Percentiles rank a stretch among this genome's conserved stretches.
Conservation (phyloP, 37 sponge, comb jelly and placozoan species). For the Lycopodina hypogea region DNA sequence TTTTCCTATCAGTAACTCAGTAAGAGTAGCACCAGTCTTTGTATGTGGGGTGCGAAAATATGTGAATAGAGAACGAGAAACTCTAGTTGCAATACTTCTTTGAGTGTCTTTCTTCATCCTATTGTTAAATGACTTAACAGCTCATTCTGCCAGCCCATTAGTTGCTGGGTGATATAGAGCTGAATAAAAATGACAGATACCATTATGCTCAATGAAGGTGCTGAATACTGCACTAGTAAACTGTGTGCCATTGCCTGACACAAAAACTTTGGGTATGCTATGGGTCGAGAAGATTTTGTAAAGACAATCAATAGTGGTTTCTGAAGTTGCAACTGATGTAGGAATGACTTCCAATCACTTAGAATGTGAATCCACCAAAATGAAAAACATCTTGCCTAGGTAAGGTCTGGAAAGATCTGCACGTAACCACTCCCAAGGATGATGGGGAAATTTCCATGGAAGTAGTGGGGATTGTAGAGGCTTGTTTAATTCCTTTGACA, state of each 20-base stretch:
- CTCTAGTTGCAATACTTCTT: background rate
- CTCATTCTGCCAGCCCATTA: constrained; percentile 17
- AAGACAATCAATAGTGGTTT: background rate
- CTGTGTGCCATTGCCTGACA: constrained; percentile 25
- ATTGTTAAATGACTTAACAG: constrained; percentile 1
- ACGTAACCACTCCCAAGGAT: background rate
- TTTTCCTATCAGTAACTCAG: background rate
- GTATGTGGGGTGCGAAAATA: constrained; percentile 11
- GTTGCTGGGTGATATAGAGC: background rate
- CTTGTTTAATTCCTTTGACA: constrained; percentile 1
- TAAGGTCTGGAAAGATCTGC: constrained; percentile 17
- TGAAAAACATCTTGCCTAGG: constrained; percentile 12
- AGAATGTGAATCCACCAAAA: constrained; percentile 24
- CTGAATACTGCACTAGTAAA: constrained; percentile 26
- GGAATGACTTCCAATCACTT: constrained; percentile 10
- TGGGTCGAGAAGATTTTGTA: constrained; percentile 15
- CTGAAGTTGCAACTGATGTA: background rate
- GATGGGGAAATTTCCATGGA: background rate
- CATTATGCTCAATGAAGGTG: constrained; percentile 1
- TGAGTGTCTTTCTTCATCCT: background rate
- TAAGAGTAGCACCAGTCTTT: constrained; percentile 4
- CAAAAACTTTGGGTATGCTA: constrained; percentile 21
- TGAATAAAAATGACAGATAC: background rate
- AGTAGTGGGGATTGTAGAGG: background rate
- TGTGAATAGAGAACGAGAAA: constrained; percentile 3